These are phyloP conservation scores for Anhinga rufa DNA, from an alignment of 2,113 vertebrate genomes.

Conservation along the genomic window DNA sequence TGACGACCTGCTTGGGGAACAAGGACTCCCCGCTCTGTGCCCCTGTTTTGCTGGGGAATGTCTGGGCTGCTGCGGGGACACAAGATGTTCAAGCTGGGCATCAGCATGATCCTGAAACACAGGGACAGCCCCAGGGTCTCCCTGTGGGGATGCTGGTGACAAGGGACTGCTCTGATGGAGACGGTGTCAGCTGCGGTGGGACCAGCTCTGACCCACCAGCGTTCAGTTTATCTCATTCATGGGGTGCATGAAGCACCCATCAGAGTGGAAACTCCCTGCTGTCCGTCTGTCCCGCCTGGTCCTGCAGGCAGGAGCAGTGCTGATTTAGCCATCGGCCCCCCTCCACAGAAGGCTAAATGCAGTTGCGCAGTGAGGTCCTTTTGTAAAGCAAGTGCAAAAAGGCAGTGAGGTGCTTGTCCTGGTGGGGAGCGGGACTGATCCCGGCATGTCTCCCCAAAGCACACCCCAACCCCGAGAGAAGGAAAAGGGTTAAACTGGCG, in stretches of 20 bases:
- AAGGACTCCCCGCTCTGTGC: not conserved
- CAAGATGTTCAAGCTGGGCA: not conserved
- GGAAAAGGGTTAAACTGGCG: not conserved
- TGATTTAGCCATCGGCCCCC: not conserved
- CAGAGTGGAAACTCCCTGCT: not conserved
- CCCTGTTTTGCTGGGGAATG: accelerated
- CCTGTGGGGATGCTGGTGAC: not conserved
- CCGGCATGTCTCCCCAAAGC: not conserved
- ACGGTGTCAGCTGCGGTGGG: not conserved
- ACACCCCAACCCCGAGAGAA: not conserved
- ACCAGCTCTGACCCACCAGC: not conserved
- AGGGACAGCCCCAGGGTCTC: not conserved
- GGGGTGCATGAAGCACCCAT: not conserved
- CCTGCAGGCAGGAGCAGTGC: not conserved
- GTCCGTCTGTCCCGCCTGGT: not conserved
- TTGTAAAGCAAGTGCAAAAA: not conserved
- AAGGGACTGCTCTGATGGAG: not conserved
- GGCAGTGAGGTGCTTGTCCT: not conserved
- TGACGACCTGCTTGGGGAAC: not conserved
- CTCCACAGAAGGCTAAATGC: not conserved
- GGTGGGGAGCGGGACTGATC: not conserved
- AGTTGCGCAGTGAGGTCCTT: not conserved
- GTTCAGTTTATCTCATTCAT: not conserved
- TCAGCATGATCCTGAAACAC: not conserved
- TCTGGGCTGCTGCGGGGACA: not conserved